These are phyloP conservation scores for Parauchenoglanis ngamensis DNA, from an alignment of 2,797 vertebrate genomes.

Conservation along the genomic window DNA sequence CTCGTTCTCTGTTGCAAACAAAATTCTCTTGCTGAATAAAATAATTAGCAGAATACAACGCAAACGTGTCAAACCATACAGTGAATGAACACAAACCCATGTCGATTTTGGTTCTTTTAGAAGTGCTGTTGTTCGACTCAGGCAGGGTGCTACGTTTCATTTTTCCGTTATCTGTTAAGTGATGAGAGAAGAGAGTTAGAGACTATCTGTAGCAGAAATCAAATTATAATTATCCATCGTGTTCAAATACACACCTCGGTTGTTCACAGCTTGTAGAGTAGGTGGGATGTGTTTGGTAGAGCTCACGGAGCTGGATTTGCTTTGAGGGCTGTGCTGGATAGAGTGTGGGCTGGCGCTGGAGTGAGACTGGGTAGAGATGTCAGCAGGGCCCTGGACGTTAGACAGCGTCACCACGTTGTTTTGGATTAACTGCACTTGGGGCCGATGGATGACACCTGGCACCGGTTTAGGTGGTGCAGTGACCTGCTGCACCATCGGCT, in stretches of 20 bases:
- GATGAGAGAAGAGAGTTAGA: neutral
- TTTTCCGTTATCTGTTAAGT: slow-evolving; percentile 63
- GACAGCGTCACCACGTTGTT: slow-evolving; percentile 60
- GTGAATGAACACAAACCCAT: slow-evolving; percentile 57
- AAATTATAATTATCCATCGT: neutral
- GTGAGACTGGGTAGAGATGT: slow-evolving; percentile 38
- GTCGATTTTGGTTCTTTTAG: slow-evolving; percentile 77
- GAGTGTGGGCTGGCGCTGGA: slow-evolving; percentile 48
- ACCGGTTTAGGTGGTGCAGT: slow-evolving; percentile 51
- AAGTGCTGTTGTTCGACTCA: slow-evolving; percentile 64
- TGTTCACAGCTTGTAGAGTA: slow-evolving; percentile 44
- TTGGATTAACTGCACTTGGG: slow-evolving; percentile 61
- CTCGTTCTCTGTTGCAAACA: slow-evolving; percentile 78
- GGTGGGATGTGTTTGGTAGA: slow-evolving; percentile 44
- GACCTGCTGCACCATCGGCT: slow-evolving; percentile 51
- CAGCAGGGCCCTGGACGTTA: slow-evolving; percentile 60
- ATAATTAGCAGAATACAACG: neutral
- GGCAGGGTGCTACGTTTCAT: slow-evolving; percentile 70
- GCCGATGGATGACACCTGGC: slow-evolving; percentile 57
- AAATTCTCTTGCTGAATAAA: slow-evolving; percentile 13
- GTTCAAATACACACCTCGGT: slow-evolving; percentile 28
- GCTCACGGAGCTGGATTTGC: slow-evolving; percentile 16
- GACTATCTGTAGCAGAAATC: neutral
- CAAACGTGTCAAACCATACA: slow-evolving; percentile 20
- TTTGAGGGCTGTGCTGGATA: slow-evolving; percentile 52